Evolutionary conservation across 2,888 invertebrate species (phyloP).

Genomic region (Zele albiditarsus): DNA sequence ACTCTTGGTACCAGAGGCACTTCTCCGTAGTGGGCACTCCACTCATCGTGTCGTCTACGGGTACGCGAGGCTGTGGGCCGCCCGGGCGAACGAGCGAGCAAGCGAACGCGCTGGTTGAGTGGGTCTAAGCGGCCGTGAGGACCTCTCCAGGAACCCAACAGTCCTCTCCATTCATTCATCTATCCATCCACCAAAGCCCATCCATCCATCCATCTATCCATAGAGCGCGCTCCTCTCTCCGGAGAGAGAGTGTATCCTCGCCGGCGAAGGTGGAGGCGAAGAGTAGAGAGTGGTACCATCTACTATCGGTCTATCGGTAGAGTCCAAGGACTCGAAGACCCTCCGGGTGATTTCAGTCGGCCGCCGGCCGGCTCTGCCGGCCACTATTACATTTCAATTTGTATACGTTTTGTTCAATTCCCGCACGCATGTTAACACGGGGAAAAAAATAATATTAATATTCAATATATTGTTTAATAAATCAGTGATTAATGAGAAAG

Average conservation of each 20-base stretch:
- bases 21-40: constrained; percentile 72
- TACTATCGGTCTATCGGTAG: constrained; percentile 68
- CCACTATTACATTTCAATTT: constrained; percentile 59
- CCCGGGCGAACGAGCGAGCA: constrained; percentile 61
- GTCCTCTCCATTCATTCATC: constrained; percentile 69
- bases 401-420: constrained; percentile 35
- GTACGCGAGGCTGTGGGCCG: constrained; percentile 59
- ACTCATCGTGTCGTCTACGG: constrained; percentile 71
- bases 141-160: constrained; percentile 73
- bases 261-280: constrained; percentile 68
- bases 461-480: not conserved
- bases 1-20: constrained; percentile 71
- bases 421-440: not conserved
- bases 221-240: constrained; percentile 53
- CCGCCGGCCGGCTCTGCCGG: constrained; percentile 72
- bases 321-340: constrained; percentile 70
- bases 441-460: too few relatives aligned
- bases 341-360: constrained; percentile 70
- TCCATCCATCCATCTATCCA: constrained; percentile 64
- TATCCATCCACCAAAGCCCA: constrained; percentile 59
- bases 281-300: constrained; percentile 67
- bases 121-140: constrained; percentile 73
- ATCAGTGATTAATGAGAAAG: constrained; percentile 6
- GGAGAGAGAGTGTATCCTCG: constrained; percentile 61
- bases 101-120: constrained; percentile 67